phyloP scores from a whole-genome alignment of 2,797 vertebrate genomes.

The Enteromius afrohamiltoni region DNA sequence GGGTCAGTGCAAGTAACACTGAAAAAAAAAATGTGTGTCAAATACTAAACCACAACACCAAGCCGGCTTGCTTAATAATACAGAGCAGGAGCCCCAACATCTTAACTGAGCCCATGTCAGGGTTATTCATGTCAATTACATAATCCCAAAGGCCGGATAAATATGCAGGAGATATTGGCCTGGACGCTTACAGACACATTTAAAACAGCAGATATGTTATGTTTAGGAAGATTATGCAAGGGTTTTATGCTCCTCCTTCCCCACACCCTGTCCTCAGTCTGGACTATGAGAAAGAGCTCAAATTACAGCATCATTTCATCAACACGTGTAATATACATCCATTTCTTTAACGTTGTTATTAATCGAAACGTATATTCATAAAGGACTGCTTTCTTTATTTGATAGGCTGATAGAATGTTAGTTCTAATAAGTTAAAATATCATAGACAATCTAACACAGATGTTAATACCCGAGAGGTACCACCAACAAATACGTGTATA shows the following conservation, averaged over 20 bases:
- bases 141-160: neutral
- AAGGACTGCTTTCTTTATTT: neutral
- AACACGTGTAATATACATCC: conserved; percentile 61
- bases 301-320: conserved; percentile 64
- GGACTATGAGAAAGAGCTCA: conserved; percentile 58
- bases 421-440: too few species aligned
- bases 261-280: conserved; percentile 40
- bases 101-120: conserved; percentile 3
- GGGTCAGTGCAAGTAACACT: neutral
- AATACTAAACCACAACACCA: neutral
- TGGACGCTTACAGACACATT: neutral
- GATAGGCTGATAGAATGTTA: neutral
- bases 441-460: neutral
- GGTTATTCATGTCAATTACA: conserved; percentile 17
- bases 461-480: too few species aligned
- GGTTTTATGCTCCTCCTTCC: conserved; percentile 62
- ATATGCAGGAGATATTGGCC: conserved; percentile 10
- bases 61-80: neutral
- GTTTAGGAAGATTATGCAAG: conserved; percentile 63
- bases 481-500: neutral
- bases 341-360: neutral
- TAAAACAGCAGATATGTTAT: conserved; percentile 17
- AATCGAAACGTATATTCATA: conserved; percentile 13
- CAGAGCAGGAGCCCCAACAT: neutral
- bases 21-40: neutral